Percentiles rank a stretch among this genome's conserved stretches.
phyloP scores from a whole-genome alignment of 2,797 vertebrate species.

The Dromococcyx pavoninus region DNA sequence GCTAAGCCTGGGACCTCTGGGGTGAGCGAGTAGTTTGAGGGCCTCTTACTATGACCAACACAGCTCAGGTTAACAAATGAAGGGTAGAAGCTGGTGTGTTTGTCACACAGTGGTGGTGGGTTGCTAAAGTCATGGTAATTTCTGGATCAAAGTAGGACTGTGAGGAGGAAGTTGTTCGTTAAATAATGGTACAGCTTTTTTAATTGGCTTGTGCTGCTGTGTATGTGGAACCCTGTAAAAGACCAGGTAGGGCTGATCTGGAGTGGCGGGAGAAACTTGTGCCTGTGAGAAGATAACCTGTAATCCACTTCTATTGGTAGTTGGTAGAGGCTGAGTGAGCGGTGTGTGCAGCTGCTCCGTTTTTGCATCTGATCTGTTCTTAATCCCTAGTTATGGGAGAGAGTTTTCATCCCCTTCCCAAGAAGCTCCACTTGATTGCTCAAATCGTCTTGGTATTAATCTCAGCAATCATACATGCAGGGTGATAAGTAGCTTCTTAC shows the following conservation, averaged over 20 bases:
- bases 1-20: neutral
- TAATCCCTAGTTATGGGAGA: constrained; percentile 32
- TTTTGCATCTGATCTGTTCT: constrained; percentile 35
- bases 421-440: constrained; percentile 42
- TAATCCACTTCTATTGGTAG: neutral
- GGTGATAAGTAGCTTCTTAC: neutral
- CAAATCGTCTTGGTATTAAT: constrained; percentile 44
- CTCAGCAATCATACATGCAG: neutral
- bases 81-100: neutral
- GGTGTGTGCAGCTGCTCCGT: neutral
- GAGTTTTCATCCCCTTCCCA: constrained; percentile 25
- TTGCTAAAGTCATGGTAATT: neutral
- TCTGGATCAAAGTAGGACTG: neutral
- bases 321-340: neutral
- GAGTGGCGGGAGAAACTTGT: neutral
- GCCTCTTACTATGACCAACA: neutral
- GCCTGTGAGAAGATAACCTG: neutral
- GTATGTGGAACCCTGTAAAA: neutral
- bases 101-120: neutral
- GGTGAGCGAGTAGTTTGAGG: neutral
- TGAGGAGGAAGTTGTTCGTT: neutral
- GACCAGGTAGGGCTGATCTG: neutral
- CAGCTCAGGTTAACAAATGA: neutral
- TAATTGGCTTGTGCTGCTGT: neutral
- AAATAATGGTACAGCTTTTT: neutral